Percentiles rank a stretch among this genome's conserved stretches.
phyloP scores from a whole-genome alignment of 2,113 vertebrate species.

The Zapus hudsonius region DNA sequence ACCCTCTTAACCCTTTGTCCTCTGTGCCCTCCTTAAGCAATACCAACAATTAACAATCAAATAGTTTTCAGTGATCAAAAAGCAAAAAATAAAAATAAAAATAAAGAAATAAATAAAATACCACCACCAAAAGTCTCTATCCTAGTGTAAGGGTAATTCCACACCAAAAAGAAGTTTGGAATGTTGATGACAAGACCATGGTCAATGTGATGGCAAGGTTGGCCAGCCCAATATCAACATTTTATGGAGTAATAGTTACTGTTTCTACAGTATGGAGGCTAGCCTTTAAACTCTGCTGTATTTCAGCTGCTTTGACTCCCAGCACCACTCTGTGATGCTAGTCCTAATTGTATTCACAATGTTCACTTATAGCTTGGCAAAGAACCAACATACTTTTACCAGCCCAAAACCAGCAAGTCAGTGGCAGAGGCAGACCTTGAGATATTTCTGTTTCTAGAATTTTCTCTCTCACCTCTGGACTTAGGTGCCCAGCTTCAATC shows the following conservation, averaged over 20 bases:
- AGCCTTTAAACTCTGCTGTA: not conserved
- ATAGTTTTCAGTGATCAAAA: not conserved
- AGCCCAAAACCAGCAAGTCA: not conserved
- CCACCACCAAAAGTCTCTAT: not conserved
- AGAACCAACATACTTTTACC: not conserved
- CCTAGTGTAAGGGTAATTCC: not conserved
- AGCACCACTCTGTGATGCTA: not conserved
- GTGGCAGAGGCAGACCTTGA: not conserved
- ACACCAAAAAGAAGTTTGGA: not conserved
- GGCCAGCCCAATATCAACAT: not conserved
- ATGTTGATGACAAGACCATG: not conserved
- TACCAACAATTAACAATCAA: constrained; percentile 36
- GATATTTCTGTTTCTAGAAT: not conserved
- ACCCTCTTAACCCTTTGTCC: no score
- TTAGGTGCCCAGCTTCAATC: not conserved
- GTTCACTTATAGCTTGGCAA: not conserved
- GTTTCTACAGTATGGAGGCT: not conserved
- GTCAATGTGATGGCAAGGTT: not conserved
- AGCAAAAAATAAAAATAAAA: not conserved
- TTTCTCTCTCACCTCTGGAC: not conserved
- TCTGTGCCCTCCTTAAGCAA: no score
- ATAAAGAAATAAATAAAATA: no score
- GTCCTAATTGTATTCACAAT: no score
- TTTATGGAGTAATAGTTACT: not conserved
- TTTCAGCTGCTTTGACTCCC: not conserved